Evolutionary conservation across 2,888 invertebrate species (phyloP).

Genomic region (Andrena flavipes): DNA sequence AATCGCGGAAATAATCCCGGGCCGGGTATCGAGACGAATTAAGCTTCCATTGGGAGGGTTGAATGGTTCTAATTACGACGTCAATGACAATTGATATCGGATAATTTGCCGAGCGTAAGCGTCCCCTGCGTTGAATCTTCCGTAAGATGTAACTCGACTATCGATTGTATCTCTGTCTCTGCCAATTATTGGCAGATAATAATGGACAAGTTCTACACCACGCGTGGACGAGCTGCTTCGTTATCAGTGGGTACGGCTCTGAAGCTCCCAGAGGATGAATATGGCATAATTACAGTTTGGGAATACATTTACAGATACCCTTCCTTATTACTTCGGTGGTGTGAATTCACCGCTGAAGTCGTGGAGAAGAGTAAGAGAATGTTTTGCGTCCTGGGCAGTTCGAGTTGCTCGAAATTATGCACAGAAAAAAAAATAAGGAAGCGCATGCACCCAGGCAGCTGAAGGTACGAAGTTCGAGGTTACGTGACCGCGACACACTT

Average conservation of each 20-base stretch:
- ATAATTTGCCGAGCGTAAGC: conserved; percentile 14
- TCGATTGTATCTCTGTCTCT: background rate
- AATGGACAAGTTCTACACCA: background rate
- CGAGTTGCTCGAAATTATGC: no score
- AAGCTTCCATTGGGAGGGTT: conserved; percentile 28
- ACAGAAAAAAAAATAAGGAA: background rate
- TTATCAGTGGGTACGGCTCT: background rate
- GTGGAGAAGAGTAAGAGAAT: no score
- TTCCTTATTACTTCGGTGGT: no score
- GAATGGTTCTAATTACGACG: conserved; percentile 44
- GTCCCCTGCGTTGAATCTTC: background rate
- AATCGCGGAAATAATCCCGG: background rate
- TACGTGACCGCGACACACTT: conserved; percentile 8
- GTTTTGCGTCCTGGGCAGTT: no score
- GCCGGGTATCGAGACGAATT: background rate
- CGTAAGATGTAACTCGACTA: conserved; percentile 1
- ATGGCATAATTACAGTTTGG: no score
- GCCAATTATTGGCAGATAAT: background rate
- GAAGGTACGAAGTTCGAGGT: conserved; percentile 13
- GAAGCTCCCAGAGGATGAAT: no score
- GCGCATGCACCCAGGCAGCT: no score
- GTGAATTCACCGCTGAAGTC: no score
- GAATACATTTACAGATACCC: no score
- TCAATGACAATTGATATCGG: conserved; percentile 18
- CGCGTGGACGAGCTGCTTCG: background rate